Evolutionary conservation across 2,888 invertebrate species (phyloP).

Genomic region (Epiblema foenella): DNA sequence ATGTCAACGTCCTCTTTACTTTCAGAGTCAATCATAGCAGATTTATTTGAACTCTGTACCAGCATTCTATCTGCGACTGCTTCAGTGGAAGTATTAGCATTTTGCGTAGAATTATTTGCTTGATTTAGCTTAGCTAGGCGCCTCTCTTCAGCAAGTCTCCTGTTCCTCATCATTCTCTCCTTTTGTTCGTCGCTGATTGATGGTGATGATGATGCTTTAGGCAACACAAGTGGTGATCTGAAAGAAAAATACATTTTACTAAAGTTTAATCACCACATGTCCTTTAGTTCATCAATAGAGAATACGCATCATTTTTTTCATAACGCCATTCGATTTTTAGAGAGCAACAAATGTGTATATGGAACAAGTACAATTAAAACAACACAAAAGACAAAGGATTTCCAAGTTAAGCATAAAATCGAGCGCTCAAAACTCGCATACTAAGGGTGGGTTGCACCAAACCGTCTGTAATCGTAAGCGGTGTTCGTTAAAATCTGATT

Average conservation of each 20-base stretch:
- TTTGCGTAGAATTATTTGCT: constrained; percentile 45
- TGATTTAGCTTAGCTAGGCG: constrained; percentile 82
- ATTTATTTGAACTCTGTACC: neutral
- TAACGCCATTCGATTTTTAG: too few relatives aligned
- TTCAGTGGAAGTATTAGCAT: constrained; percentile 9
- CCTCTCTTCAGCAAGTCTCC: constrained; percentile 87
- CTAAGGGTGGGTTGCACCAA: too few relatives aligned
- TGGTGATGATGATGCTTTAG: constrained; percentile 77
- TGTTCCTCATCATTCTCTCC: constrained; percentile 88
- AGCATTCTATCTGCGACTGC: neutral
- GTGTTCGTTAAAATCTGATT: too few relatives aligned
- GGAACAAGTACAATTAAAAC: too few relatives aligned
- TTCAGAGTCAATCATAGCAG: neutral
- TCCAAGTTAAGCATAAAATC: too few relatives aligned
- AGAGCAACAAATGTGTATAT: too few relatives aligned
- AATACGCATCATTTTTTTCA: too few relatives aligned
- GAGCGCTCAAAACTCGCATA: too few relatives aligned
- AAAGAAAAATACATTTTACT: constrained; percentile 5
- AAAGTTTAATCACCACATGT: too few relatives aligned
- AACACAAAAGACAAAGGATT: too few relatives aligned
- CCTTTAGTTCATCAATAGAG: too few relatives aligned
- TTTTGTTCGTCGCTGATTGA: constrained; percentile 86
- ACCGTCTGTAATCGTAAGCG: too few relatives aligned
- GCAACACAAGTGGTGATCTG: constrained; percentile 63
- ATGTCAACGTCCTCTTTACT: neutral